Base-by-base conservation (phyloP, 2,113 vertebrate species). In the Bucco capensis region DNA sequence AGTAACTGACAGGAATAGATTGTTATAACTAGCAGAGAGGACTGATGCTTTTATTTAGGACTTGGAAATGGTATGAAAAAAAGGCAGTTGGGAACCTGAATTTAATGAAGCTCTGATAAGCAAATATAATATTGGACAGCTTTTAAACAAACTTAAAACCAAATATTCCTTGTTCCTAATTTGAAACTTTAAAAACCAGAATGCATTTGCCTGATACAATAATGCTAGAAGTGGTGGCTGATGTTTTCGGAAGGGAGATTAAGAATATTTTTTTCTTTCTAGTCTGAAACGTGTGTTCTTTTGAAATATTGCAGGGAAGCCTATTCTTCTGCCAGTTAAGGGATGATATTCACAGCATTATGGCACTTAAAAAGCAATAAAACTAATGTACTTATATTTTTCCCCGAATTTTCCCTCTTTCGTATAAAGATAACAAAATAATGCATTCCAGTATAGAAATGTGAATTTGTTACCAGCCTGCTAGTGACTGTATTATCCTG, bases 41-140 rank as follows among this genome's bases (percentile, higher is more conserved):
- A 84, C 92, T 92, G 95, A 94, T 92, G 77, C 86, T 96, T 97
- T 96, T 97, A 96, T 95, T 97, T 96, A 92, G 83, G 87, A 85
- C 96, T 96, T 97, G 87, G 86, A 96, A 96, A 96, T 37, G 17
- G 83, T 92, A 94, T 62, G 74, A 94, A 97, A 95, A 90, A 95
- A 64, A 86, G 47, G 82, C 95, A 95, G 90, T 95, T 94, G 91
- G 88, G 87, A 95, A 95, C 77, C 58, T 65, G 86, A 96, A 96
- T 96, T 96, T 97, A 96, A 96, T 94, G 89, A 96, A 88, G 80
- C 83, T 97, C 96, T 94, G 96, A 96, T 91, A 96, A 96, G 83
- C 66, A 95, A 90, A 91, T 93, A 91, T 83, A 92, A 83, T 83
- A 94, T 88, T 47, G 33, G 25, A 77, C 76, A 94, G 83, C 82